These are phyloP conservation scores for Philonicus albiceps DNA, from an alignment of 2,888 invertebrate genomes.

Conservation along the genomic window DNA sequence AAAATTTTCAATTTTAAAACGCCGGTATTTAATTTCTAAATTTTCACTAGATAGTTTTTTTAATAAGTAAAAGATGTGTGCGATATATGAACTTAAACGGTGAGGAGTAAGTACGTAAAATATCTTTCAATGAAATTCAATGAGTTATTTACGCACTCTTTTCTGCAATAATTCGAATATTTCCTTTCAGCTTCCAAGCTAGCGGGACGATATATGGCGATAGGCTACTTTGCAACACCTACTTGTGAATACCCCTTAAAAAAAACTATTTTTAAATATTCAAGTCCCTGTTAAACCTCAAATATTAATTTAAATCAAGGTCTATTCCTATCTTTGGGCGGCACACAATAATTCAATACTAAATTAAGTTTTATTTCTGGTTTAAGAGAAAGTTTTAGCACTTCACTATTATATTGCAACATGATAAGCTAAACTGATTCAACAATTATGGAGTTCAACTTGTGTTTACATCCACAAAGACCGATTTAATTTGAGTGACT, in stretches of 20 bases:
- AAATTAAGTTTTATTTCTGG: neutral
- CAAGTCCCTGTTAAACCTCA: neutral
- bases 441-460: neutral
- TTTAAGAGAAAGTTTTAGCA: neutral
- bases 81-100: neutral
- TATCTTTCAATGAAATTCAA: constrained; percentile 61
- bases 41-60: neutral
- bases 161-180: constrained; percentile 21
- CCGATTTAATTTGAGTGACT: neutral
- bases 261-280: neutral
- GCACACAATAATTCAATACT: neutral
- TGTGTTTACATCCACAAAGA: neutral
- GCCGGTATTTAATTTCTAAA: neutral
- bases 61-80: neutral
- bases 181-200: constrained; percentile 39
- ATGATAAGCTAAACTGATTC: neutral
- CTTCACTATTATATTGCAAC: neutral
- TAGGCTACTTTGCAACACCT: neutral
- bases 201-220: constrained; percentile 22
- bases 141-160: constrained; percentile 50
- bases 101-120: constrained; percentile 62
- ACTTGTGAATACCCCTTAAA: neutral
- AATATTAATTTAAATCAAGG: neutral
- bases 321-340: neutral
- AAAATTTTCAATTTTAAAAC: neutral